These are phyloP conservation scores for Peromyscus attwateri DNA, from an alignment of 2,797 vertebrate species.

Conservation along the genomic window DNA sequence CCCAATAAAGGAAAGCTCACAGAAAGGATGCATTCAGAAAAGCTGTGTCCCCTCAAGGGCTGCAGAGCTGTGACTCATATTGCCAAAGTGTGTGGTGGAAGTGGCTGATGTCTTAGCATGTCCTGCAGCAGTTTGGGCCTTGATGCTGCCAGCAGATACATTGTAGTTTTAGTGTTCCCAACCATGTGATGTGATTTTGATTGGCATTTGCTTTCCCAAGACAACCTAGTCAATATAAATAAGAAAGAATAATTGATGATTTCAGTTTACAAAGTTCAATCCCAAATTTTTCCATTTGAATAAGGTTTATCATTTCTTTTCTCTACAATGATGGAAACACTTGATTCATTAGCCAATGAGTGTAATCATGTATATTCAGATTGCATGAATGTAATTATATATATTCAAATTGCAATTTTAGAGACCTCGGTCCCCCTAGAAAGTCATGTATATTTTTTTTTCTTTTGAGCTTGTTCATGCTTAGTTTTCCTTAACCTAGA, in stretches of 20 bases:
- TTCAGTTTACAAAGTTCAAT: constrained; percentile 5
- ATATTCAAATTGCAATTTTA: constrained; percentile 28
- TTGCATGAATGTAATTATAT: background rate
- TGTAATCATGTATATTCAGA: background rate
- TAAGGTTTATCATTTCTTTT: background rate
- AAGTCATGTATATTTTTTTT: background rate
- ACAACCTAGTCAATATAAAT: background rate
- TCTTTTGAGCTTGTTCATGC: constrained; percentile 22
- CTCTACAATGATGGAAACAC: constrained; percentile 30
- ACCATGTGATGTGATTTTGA: background rate
- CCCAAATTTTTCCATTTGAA: background rate
- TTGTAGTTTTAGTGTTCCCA: constrained; percentile 12
- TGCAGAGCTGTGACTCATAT: background rate
- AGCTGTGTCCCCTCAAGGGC: background rate
- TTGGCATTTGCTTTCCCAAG: constrained; percentile 22
- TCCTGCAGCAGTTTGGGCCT: background rate
- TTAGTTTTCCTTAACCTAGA: constrained; percentile 1
- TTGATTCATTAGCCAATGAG: background rate
- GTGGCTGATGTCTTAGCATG: background rate
- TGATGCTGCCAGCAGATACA: background rate
- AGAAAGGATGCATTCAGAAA: background rate
- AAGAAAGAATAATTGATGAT: constrained; percentile 25
- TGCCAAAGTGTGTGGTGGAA: background rate
- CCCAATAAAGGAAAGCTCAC: background rate
- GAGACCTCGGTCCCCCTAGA: background rate